phyloP scores from a whole-genome alignment of 2,113 vertebrate genomes.

The Trogon surrucura region DNA sequence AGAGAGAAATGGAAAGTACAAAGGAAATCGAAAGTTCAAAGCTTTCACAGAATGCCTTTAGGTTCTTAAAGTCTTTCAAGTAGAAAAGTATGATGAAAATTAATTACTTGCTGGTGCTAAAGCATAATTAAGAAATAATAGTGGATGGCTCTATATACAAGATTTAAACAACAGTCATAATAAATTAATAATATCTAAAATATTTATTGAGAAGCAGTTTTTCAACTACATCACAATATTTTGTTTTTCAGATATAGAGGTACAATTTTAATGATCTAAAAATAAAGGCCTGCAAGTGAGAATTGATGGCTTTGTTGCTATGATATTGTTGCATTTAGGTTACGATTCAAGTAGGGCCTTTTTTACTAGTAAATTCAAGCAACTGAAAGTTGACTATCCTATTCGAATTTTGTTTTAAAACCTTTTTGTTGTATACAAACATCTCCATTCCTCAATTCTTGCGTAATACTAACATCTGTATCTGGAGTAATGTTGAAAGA shows the following conservation, averaged over 20 bases:
- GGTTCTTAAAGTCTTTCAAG: constrained; percentile 36
- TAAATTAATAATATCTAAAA: not conserved
- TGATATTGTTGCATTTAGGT: not conserved
- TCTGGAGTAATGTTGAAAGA: not conserved
- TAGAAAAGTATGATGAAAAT: constrained; percentile 31
- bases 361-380: not conserved
- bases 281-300: not conserved
- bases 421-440: not conserved
- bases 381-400: not conserved
- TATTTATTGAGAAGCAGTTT: not conserved
- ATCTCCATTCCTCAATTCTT: not conserved
- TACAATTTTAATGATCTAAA: not conserved
- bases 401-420: not conserved
- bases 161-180: not conserved
- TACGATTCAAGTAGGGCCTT: not conserved
- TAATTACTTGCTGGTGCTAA: constrained; percentile 12
- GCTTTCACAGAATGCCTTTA: constrained; percentile 29
- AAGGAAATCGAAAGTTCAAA: constrained; percentile 39
- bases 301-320: not conserved
- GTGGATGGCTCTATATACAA: not conserved
- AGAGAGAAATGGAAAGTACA: constrained; percentile 3
- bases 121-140: constrained; percentile 25
- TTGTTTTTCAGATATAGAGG: not conserved
- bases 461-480: not conserved
- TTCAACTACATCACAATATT: not conserved